Conservation (phyloP, 2,888 invertebrate species). For the Aleiodes alternator region DNA sequence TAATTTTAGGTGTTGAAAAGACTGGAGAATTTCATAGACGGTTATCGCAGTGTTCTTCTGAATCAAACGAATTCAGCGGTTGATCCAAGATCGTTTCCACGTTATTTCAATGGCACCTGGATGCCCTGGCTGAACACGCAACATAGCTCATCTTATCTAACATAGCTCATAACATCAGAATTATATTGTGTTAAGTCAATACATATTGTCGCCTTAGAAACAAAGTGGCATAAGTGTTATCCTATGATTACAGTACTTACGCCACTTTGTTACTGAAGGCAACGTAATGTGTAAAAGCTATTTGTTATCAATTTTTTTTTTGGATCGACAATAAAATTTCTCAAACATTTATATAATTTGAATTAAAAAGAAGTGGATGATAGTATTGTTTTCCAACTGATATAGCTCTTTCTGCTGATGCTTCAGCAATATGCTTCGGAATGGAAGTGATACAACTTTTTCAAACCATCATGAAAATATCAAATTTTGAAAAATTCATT, state of each 20-base stretch:
- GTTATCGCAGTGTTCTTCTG: slow-evolving; percentile 57
- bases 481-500: no score
- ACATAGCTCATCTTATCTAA: no score
- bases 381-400: no score
- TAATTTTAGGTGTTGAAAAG: slow-evolving; percentile 58
- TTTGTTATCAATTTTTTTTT: neutral
- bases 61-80: slow-evolving; percentile 52
- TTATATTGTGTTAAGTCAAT: neutral
- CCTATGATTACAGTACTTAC: no score
- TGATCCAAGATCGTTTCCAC: slow-evolving; percentile 61
- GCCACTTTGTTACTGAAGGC: no score
- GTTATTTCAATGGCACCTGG: slow-evolving; percentile 63
- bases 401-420: no score
- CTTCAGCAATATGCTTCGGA: no score
- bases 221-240: no score
- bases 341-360: slow-evolving; percentile 8
- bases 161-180: neutral
- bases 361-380: neutral
- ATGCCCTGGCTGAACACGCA: slow-evolving; percentile 64
- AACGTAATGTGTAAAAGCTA: neutral
- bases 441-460: no score
- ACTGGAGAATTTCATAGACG: slow-evolving; percentile 56
- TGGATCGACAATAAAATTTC: neutral
- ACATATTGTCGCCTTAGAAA: neutral
- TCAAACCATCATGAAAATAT: no score